Evolutionary conservation across 2,888 invertebrate genomes (phyloP), one percentile per base, ranked within the genome.

Genomic region (Rhingia rostrata): DNA sequence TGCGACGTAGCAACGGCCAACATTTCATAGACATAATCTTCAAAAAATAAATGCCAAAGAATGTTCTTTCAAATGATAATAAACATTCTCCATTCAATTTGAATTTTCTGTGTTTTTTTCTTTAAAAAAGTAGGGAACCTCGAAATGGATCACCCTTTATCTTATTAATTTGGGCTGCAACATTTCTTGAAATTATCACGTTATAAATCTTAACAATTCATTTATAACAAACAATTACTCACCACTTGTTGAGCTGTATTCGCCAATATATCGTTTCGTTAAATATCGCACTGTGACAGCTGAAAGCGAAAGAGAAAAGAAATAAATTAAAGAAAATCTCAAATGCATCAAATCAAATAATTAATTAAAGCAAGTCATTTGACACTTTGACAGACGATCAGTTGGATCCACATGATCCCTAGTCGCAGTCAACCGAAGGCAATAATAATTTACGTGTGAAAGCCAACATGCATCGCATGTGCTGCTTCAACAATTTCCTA

Each of bases 171-270:
- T n/a, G n/a, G n/a, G n/a, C n/a, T n/a, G n/a, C n/a, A n/a, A n/a
- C n/a, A 22, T 22, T 22, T 22, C 22, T 22, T 22, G 1, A 22
- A 22, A 22, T 22, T 1, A 22, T 22, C 22, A 45, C 22, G 22
- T 22, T 3, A 10, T 41, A 6, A 47, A 0, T 14, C 3, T 22
- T 22, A 9, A 41, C 10, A n/a, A 22, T 22, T 30, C 22, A 7
- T 30, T 41, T 1, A n/a, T 6, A 43, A 12, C 43, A 43, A 10
- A 14, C n/a, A 30, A 37, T 4, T 22, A 93, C 95, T 94, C 91
- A 95, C 95, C 95, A 91, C 95, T 95, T 88, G 95, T 95, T 83
- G 95, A 95, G 92, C 95, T 95, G 92, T 95, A 95, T 93, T 95
- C 95, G 87, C 95, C 95, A 89, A 95, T 95, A 91, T 95, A 95